Evolutionary conservation across 2,113 vertebrate species (phyloP), one percentile per base, ranked within the genome.

Genomic region (Microtus richardsoni): DNA sequence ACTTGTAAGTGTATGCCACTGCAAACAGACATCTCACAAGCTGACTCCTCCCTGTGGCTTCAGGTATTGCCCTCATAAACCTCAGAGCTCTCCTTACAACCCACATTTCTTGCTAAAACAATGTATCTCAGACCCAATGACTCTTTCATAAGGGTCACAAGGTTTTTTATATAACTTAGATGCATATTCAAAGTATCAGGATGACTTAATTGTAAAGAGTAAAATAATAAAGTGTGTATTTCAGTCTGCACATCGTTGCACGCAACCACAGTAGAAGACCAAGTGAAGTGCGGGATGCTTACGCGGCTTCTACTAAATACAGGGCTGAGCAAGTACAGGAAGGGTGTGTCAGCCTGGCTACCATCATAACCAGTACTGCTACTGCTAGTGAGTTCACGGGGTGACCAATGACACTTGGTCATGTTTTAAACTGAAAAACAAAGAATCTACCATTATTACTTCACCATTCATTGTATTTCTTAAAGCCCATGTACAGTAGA

Each of bases 371-470:
- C 36, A 26, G 5, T 44, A 3, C 93, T 93, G 33, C 41, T 36
- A 44, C 2, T 79, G 74, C 39, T 75, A 22, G 17, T 87, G 62
- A 91, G 33, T 68, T 91, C 36, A 71, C 74, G 47, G 94, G 71
- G 84, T 47, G 47, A 70, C 71, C 77, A 86, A 2, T 19, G 88
- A 47, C 70, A 71, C 49, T 94, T 92, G 83, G 73, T 68, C 64
- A 90, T 71, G 7, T 85, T 92, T 95, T 88, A 66, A 95, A 95
- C 6, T 14, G 91, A 85, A 58, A 30, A 74, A 44, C 47, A 12
- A 66, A 33, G 3, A 9, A 4, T 80, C 17, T 22, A 36, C 44
- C 19, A 44, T 39, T 39, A 52, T 36, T 39, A 54, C 14, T 19
- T 30, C 49, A 39, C 47, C 26, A 16, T 44, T 60, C 80, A 24